Base-by-base conservation (phyloP, 2,113 vertebrate genomes). In the Loxodonta africana region DNA sequence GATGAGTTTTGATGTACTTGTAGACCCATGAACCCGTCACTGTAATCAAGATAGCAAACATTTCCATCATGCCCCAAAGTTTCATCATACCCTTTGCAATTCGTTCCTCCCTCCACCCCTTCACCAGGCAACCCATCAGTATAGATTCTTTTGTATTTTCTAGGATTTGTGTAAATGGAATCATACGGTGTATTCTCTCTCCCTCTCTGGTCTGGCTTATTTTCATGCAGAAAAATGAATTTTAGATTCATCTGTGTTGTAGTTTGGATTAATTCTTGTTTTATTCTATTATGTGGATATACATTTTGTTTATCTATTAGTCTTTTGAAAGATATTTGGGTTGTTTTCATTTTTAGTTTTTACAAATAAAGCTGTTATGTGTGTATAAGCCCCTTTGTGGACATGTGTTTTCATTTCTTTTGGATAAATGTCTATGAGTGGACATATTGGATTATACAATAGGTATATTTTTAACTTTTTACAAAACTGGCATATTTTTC, bases 381-480 rank as follows among this genome's bases (percentile, higher is more conserved):
- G n/a, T 90, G 41, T 76, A 83, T 69, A 95, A 28, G 41, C 73
- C 44, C 60, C 73, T 74, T 81, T 44, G 60, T 80, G 63, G 26
- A n/a, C 57, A 82, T 63, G 14, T 87, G 30, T 81, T 89, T 91
- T 95, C n/a, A 88, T 91, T 80, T 94, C 41, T 94, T n/a, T 91
- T 92, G 46, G 23, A 46, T 95, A 91, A 95, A 94, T 84, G 80
- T 10, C 33, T 84, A 1, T 89, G 63, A 95, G 44, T 69, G 20
- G 37, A 80, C 57, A 14, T 88, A 26, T 28, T 84, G 41, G 23
- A 15, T 95, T 95, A 57, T 57, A 81, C 41, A 67, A 33, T 69
- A 74, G 17, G 17, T 83, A 6, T 93, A 87, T 83, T 95, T 84
- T 88, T 91, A 88, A 77, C 71, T 94, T 90, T 95, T 86, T 77